phyloP scores from a whole-genome alignment of 2,888 invertebrate genomes.

The Apodemia mormo region DNA sequence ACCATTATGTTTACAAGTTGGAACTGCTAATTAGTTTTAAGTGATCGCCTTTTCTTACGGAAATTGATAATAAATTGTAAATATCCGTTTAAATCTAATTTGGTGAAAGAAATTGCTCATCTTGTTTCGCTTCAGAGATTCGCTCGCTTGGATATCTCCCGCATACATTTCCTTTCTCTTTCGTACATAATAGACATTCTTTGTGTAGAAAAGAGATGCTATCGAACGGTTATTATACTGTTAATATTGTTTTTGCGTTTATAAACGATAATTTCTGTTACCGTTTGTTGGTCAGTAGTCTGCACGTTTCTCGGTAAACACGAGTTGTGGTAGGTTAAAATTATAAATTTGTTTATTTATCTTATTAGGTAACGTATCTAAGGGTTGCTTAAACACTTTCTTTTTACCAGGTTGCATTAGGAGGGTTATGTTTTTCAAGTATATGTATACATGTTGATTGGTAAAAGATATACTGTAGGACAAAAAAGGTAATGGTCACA shows the following conservation, averaged over 20 bases:
- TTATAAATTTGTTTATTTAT: neutral
- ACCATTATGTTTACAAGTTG: neutral
- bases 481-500: too few relatives aligned
- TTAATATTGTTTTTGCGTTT: conserved; percentile 36
- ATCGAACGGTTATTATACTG: conserved; percentile 43
- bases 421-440: too few relatives aligned
- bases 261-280: conserved; percentile 38
- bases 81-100: conserved; percentile 35
- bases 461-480: too few relatives aligned
- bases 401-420: too few relatives aligned
- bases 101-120: conserved; percentile 38
- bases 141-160: conserved; percentile 37
- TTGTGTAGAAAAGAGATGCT: conserved; percentile 36
- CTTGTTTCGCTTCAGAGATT: conserved; percentile 43
- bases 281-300: conserved; percentile 40
- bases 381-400: too few relatives aligned
- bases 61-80: conserved; percentile 29
- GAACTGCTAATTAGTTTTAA: neutral
- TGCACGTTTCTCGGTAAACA: conserved; percentile 15
- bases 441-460: too few relatives aligned
- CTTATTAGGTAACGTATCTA: too few relatives aligned
- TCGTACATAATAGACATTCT: conserved; percentile 19
- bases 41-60: neutral
- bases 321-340: conserved; percentile 6
- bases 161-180: conserved; percentile 34